Evolutionary conservation across 2,113 vertebrate species (phyloP).

Genomic region (Oostethus manadensis): DNA sequence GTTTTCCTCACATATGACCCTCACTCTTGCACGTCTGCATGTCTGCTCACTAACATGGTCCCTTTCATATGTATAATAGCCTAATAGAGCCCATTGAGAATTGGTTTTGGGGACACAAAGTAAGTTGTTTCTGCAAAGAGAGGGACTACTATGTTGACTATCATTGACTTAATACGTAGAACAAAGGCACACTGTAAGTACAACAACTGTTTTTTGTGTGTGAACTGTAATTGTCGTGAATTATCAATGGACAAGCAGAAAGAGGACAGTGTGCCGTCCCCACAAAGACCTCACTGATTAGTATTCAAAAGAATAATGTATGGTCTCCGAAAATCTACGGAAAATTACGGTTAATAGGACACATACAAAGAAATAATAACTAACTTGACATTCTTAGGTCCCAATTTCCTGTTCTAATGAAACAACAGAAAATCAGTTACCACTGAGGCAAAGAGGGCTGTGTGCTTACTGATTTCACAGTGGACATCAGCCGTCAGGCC

Average conservation of each 20-base stretch:
- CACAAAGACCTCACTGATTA: not conserved
- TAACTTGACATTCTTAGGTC: too few species aligned
- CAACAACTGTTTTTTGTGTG: conserved; percentile 14
- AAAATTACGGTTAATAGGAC: too few species aligned
- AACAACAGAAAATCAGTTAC: too few species aligned
- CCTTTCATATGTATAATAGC: conserved; percentile 5
- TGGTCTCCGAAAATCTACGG: too few species aligned
- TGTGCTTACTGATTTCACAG: too few species aligned
- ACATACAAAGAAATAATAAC: too few species aligned
- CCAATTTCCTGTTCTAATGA: too few species aligned
- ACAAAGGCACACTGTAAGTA: conserved; percentile 1
- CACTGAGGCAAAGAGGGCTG: too few species aligned
- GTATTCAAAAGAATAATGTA: too few species aligned
- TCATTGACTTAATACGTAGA: not conserved
- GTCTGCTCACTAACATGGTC: conserved; percentile 1
- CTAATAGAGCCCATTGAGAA: conserved; percentile 3
- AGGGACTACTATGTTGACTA: conserved; percentile 4
- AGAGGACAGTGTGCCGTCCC: not conserved
- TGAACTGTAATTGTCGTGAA: not conserved
- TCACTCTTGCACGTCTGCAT: not conserved
- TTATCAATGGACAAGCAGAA: not conserved
- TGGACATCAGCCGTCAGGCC: too few species aligned
- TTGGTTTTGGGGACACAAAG: conserved; percentile 7
- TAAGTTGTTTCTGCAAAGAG: conserved; percentile 6
- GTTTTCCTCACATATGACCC: not conserved